These are phyloP conservation scores for Alosa alosa DNA, from an alignment of 2,113 vertebrate species.

Conservation along the genomic window DNA sequence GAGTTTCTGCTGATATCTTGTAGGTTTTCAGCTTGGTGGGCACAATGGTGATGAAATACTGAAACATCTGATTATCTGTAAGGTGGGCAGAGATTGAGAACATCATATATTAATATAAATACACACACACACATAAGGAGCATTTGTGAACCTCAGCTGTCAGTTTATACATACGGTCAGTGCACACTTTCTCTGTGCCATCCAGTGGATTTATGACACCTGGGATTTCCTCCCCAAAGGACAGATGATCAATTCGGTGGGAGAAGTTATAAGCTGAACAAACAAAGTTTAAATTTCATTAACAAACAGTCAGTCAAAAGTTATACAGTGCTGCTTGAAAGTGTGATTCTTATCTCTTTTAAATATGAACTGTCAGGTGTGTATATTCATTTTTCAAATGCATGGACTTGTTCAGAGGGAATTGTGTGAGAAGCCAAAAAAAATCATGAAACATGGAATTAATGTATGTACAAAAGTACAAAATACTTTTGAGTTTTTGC, in stretches of 20 bases:
- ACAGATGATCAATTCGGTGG: conserved; percentile 96
- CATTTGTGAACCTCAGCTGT: not conserved
- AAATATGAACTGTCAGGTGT: no score
- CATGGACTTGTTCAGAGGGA: no score
- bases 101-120: not conserved
- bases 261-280: conserved; percentile 94
- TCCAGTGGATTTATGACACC: conserved; percentile 94
- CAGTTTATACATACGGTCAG: conserved; percentile 77
- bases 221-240: conserved; percentile 91
- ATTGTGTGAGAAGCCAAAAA: no score
- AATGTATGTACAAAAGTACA: no score
- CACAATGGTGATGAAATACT: conserved; percentile 98
- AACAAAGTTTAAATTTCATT: not conserved
- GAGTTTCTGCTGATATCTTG: conserved; percentile 88
- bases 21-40: conserved; percentile 94
- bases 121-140: not conserved
- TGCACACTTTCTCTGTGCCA: conserved; percentile 92
- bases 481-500: no score
- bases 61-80: conserved; percentile 97
- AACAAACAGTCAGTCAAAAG: not conserved
- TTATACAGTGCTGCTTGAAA: no score
- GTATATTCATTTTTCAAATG: no score
- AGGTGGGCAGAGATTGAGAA: conserved; percentile 45
- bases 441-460: no score
- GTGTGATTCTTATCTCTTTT: no score